Base-by-base conservation (phyloP, 2,113 vertebrate genomes). In the Chloropsis hardwickii region DNA sequence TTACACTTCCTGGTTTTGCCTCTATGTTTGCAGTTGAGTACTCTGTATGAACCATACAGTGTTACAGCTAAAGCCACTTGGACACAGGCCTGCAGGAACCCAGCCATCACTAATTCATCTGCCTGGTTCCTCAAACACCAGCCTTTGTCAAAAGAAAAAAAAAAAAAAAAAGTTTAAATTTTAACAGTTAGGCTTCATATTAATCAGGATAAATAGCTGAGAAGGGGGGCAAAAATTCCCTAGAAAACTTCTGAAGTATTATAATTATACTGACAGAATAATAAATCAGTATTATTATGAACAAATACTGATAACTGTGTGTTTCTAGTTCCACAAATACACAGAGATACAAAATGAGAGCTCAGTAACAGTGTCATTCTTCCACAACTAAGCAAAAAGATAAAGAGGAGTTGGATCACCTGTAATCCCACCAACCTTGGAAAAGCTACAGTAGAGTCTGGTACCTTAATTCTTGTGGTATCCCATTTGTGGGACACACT, bases 11-110 rank as follows among this genome's bases (percentile, higher is more conserved):
- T 20, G 5, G 16, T 22, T 88, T 88, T 80, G 77, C 47, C 50
- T 73, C 21, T 45, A 2, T 45, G 15, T 45, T 56, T 77, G 47
- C 19, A 21, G 42, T 35, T 72, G 65, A 61, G 3, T 35, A 48
- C 5, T 47, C 2, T 31, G 57, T 22, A 81, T 3, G 2, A 85
- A 33, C 22, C 70, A 85, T 2, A 50, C 0, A 2, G 21, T 6
- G 2, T 39, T 72, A 80, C 48, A 83, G 37, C 22, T 53, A 57
- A 73, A 86, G 54, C 6, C 25, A 88, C 22, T 45, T 69, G 29
- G 50, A 66, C 19, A 71, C 7, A 51, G 40, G 40, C 28, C 45
- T 77, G 35, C 18, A 90, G 61, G 28, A 90, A 71, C 40, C 5
- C n/a, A 81, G 5, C 8, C 35, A 61, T n/a, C 40, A 57, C 31